These are phyloP conservation scores for Trematomus bernacchii DNA, from an alignment of 2,797 vertebrate genomes.

Conservation along the genomic window DNA sequence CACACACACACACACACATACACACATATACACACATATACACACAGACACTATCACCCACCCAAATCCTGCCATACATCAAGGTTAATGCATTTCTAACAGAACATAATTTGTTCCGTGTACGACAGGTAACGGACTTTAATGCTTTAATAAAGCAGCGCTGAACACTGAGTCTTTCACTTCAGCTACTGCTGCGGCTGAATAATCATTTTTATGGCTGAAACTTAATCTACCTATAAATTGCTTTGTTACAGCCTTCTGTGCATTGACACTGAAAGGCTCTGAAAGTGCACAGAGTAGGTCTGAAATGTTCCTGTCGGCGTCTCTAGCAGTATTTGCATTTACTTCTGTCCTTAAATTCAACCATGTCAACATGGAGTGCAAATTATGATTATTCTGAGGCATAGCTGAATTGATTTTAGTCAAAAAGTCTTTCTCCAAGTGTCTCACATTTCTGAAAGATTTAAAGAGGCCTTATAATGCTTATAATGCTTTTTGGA, in stretches of 20 bases:
- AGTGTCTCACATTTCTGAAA: too few species aligned
- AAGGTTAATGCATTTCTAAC: slow-evolving; percentile 74
- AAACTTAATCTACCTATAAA: slow-evolving; percentile 80
- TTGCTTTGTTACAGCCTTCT: slow-evolving; percentile 67
- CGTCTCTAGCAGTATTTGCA: slow-evolving; percentile 13
- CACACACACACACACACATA: neutral
- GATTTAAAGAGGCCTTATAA: too few species aligned
- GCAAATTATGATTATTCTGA: too few species aligned
- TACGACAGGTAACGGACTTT: slow-evolving; percentile 66
- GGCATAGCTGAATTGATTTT: too few species aligned
- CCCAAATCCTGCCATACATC: slow-evolving; percentile 41
- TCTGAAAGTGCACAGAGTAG: slow-evolving; percentile 23
- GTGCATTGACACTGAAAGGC: slow-evolving; percentile 48
- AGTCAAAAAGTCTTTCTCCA: too few species aligned
- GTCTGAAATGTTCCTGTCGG: slow-evolving; percentile 9
- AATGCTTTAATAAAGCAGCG: slow-evolving; percentile 73
- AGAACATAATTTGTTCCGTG: slow-evolving; percentile 69
- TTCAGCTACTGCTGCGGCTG: slow-evolving; percentile 58
- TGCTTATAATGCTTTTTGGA: too few species aligned
- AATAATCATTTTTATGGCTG: slow-evolving; percentile 74
- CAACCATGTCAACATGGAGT: neutral
- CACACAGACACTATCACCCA: neutral
- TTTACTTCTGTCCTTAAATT: slow-evolving; percentile 1
- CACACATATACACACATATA: slow-evolving; percentile 13
- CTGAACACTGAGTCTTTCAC: slow-evolving; percentile 67